phyloP scores from a whole-genome alignment of 2,888 invertebrate genomes.

The Epiperipatus broadwayi region DNA sequence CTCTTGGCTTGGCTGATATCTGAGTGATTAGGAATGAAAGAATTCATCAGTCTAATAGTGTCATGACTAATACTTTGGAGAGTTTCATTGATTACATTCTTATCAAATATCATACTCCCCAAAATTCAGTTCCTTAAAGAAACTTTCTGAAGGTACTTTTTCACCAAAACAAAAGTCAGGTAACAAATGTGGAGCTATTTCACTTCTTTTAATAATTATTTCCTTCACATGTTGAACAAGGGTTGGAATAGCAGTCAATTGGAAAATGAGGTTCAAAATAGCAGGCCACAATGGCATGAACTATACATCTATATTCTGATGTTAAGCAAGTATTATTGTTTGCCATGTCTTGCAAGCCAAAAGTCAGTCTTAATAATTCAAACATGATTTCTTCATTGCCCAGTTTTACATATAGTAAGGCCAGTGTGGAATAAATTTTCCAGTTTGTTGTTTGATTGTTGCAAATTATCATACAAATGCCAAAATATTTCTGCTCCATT shows the following conservation, averaged over 20 bases:
- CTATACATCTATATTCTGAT: slow-evolving; percentile 52
- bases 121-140: too few species aligned
- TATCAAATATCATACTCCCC: too few species aligned
- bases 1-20: too few species aligned
- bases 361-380: slow-evolving; percentile 64
- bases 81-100: slow-evolving; percentile 54
- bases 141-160: too few species aligned
- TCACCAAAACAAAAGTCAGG: neutral
- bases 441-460: slow-evolving; percentile 53
- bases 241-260: slow-evolving; percentile 31
- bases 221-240: slow-evolving; percentile 31
- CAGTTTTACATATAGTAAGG: slow-evolving; percentile 71
- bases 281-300: slow-evolving; percentile 53
- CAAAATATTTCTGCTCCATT: slow-evolving; percentile 66
- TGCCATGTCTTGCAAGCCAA: slow-evolving; percentile 50
- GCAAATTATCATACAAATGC: slow-evolving; percentile 58
- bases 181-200: neutral
- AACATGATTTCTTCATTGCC: slow-evolving; percentile 61
- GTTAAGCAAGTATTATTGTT: slow-evolving; percentile 42
- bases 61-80: slow-evolving; percentile 48
- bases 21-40: too few species aligned
- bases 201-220: slow-evolving; percentile 21
- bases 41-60: slow-evolving; percentile 24
- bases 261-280: slow-evolving; percentile 32
- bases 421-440: slow-evolving; percentile 81